Evolutionary conservation across 2,888 invertebrate genomes (phyloP).

Genomic region (Erebia palarica): DNA sequence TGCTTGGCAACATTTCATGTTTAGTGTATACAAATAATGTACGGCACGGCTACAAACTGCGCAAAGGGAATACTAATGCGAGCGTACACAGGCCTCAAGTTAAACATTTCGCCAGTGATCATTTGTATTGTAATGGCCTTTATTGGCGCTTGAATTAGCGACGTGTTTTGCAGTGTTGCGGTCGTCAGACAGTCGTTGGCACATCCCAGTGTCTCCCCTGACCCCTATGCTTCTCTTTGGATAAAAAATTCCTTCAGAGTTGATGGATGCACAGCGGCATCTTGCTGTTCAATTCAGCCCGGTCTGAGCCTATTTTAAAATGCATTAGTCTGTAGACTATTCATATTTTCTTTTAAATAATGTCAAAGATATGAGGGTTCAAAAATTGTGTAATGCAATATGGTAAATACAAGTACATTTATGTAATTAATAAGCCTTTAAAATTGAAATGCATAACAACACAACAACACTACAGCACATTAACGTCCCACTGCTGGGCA

Average conservation of each 20-base stretch:
- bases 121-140: slow-evolving; percentile 53
- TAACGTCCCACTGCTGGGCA: too few species aligned
- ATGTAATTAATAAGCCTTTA: too few species aligned
- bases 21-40: slow-evolving; percentile 82
- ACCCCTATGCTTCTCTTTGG: background rate
- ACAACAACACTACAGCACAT: too few species aligned
- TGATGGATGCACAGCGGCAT: slow-evolving; percentile 2
- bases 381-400: too few species aligned
- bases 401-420: too few species aligned
- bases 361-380: too few species aligned
- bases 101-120: slow-evolving; percentile 62
- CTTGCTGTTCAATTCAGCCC: background rate
- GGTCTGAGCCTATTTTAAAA: slow-evolving; percentile 1
- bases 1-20: slow-evolving; percentile 82
- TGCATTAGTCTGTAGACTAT: background rate
- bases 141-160: slow-evolving; percentile 39
- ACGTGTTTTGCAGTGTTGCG: slow-evolving; percentile 32
- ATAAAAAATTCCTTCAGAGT: slow-evolving; percentile 8
- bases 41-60: slow-evolving; percentile 72
- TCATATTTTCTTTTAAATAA: too few species aligned
- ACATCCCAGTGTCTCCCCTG: slow-evolving; percentile 6
- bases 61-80: slow-evolving; percentile 75
- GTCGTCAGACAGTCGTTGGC: slow-evolving; percentile 34
- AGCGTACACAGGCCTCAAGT: slow-evolving; percentile 57
- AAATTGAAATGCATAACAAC: too few species aligned